phyloP scores from a whole-genome alignment of 2,797 vertebrate species.

The Hoplostethus mediterraneus region DNA sequence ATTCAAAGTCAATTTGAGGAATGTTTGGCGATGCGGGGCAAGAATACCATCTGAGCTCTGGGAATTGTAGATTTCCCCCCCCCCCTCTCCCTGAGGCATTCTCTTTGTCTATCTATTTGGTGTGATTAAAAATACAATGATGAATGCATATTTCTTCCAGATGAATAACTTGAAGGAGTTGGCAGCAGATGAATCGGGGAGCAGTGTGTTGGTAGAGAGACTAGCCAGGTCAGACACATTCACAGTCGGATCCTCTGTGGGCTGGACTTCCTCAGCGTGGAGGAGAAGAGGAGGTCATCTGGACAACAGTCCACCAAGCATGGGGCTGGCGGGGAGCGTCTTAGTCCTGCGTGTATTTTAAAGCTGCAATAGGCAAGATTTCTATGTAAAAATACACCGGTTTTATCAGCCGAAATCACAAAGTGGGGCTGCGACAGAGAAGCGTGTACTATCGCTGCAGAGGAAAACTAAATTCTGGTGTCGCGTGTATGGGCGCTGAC shows the following conservation, averaged over 20 bases:
- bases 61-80: conserved; percentile 84
- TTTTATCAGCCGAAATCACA: conserved; percentile 17
- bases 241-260: conserved; percentile 73
- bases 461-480: neutral
- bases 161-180: conserved; percentile 88
- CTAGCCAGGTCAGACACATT: conserved; percentile 79
- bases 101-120: conserved; percentile 88
- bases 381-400: conserved; percentile 29
- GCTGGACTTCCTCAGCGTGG: conserved; percentile 71
- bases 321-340: conserved; percentile 40
- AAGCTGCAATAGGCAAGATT: conserved; percentile 25
- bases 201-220: conserved; percentile 78
- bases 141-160: conserved; percentile 88
- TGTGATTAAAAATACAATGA: conserved; percentile 91
- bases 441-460: neutral
- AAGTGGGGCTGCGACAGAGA: conserved; percentile 23
- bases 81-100: conserved; percentile 83
- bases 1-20: conserved; percentile 87
- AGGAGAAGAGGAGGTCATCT: conserved; percentile 62
- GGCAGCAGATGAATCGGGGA: conserved; percentile 85
- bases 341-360: conserved; percentile 44
- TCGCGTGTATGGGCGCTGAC: no score
- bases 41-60: conserved; percentile 85
- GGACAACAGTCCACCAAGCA: conserved; percentile 67
- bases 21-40: conserved; percentile 86